A percentile compares a stretch with the other conserved stretches of the same genome.
Conservation (phyloP, 2,888 invertebrate species). For the Microplitis manilae region DNA sequence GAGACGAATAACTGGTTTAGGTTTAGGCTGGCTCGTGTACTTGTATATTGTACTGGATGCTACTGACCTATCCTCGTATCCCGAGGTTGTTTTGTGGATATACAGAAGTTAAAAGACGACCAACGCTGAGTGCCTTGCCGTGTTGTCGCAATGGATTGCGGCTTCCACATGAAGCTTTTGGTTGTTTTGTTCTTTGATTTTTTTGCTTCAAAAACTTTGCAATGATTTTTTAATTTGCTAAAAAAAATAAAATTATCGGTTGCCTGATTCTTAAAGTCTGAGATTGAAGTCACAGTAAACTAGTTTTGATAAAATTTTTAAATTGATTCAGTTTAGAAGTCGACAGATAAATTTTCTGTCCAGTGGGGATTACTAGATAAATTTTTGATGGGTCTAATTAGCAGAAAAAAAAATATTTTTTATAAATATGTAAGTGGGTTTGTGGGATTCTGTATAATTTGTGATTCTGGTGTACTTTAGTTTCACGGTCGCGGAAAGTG, state of each 20-base stretch:
- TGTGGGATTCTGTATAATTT: not conserved
- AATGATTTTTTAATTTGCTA: not conserved
- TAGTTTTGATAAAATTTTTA: no score
- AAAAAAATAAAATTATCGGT: no score
- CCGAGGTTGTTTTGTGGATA: constrained; percentile 2
- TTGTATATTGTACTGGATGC: constrained; percentile 18
- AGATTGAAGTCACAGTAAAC: no score
- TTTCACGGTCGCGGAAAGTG: constrained; percentile 69
- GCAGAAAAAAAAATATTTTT: no score
- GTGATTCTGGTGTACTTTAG: constrained; percentile 28
- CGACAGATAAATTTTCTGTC: no score
- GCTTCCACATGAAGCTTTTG: constrained; percentile 51
- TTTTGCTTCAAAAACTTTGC: constrained; percentile 1
- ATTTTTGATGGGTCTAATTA: no score
- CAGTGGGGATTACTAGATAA: no score
- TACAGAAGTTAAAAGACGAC: constrained; percentile 67
- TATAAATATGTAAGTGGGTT: not conserved
- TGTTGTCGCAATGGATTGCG: constrained; percentile 59
- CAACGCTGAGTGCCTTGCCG: constrained; percentile 69
- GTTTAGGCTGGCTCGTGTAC: constrained; percentile 51
- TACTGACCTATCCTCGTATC: constrained; percentile 55
- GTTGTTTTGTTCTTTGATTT: constrained; percentile 43
- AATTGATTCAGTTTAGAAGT: no score
- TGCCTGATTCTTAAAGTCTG: no score
- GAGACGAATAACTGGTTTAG: constrained; percentile 59